Base-by-base conservation (phyloP, 2,888 invertebrate species). In the Xanthia icteritia region DNA sequence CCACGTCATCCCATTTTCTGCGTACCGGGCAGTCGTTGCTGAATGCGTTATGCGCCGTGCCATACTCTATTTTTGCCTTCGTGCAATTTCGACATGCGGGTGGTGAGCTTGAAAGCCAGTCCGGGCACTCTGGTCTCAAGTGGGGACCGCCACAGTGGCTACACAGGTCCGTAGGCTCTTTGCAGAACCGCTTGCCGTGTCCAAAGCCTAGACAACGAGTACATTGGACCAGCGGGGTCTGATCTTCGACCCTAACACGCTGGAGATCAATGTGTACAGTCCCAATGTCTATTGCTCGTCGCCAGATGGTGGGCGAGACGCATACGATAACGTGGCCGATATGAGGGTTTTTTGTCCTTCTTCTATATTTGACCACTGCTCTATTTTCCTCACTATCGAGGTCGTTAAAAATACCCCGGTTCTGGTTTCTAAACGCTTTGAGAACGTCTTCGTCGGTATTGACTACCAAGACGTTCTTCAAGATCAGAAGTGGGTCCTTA, bases 231-330 rank as follows among this genome's bases (percentile, higher is more conserved):
- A 31, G 2, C 31, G 31, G 31, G 31, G 31, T 31, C 31, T 31
- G 31, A 31, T 31, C 31, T 31, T 31, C 31, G 31, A 31, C 31
- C 31, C 31, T 31, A 2, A 71, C n/a, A 8, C 63, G 48, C 51
- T 71, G 71, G 1, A 71, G 71, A 9, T 71, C 63, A 0, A 71
- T 71, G 17, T 48, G 48, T 0, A 71, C 15, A 1, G 11, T 36
- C 5, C 48, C 61, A 0, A 6, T 27, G 0, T 36, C 64, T 1
- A 54, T 1, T 3, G 20, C 42, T 6, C 64, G n/a, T 27, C 42
- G 36, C 72, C 72, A 72, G 51, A 72, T 64, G 20, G 51, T 64
- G 0, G 72, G 72, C n/a, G 72, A 72, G 5, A 42, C 39, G 20
- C 64, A 15, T 1, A 72, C 0, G 0, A 72, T 39, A 0, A 72